Base-by-base conservation (phyloP, 2,113 vertebrate genomes). In the Mus pahari region DNA sequence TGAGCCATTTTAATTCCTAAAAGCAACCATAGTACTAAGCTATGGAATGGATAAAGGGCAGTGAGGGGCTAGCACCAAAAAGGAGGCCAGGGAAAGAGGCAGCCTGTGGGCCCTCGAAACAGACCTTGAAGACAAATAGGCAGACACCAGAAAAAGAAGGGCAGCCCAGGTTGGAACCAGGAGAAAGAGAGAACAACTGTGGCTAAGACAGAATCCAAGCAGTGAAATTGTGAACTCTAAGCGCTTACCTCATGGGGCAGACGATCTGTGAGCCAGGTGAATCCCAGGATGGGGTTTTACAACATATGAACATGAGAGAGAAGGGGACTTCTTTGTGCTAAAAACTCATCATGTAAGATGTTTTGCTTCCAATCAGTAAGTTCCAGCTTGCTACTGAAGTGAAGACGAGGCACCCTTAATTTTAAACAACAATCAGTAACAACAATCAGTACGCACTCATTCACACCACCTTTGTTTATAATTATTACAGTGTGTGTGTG, bases 361-460 rank as follows among this genome's bases (percentile, higher is more conserved):
- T 12, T 39, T 50, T 24, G 17, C 36, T 70, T 93, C 33, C 1
- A 24, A 53, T 77, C 36, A 86, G 19, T 31, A 45, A 93, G 45
- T 92, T 53, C 22, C 39, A 94, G n/a, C 33, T 94, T 84, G 17
- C 88, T 88, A 28, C 33, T 78, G 7, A 92, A 90, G 84, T 77
- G 66, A 89, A 84, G 75, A 74, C 64, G 83, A 78, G 4, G 60
- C 7, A 13, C 9, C 88, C 79, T 93, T 66, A 68, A 28, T 94
- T 88, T 84, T 84, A 70, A 96, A 55, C 53, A 90, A 62, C 7
- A 74, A n/a, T n/a, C n/a, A n/a, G n/a, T n/a, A n/a, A n/a, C n/a
- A n/a, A n/a, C n/a, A n/a, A 22, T 58, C 62, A 82, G 60, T 62
- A 48, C 24, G 77, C 48, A 60, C 39, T 88, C 0, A 55, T 66